These are phyloP conservation scores for Sparidentex hasta DNA, from an alignment of 2,797 vertebrate genomes.

Conservation along the genomic window DNA sequence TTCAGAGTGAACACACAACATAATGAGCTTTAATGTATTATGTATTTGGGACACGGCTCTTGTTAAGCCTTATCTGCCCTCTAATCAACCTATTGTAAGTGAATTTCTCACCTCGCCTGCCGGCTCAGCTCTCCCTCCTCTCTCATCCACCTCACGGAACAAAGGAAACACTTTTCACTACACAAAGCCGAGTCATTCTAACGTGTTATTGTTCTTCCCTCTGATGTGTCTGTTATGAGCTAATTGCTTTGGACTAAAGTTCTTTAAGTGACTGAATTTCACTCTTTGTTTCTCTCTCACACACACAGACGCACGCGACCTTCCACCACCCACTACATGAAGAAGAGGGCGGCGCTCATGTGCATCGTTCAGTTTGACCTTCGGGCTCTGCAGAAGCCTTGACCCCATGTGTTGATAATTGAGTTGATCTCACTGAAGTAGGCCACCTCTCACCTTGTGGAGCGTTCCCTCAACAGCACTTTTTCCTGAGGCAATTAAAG, in stretches of 20 bases:
- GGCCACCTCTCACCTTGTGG: constrained; percentile 21
- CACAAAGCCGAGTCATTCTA: not conserved
- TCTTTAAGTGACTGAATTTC: constrained; percentile 5
- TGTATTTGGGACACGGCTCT: constrained; percentile 4
- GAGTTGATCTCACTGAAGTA: constrained; percentile 60
- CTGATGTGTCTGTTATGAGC: not conserved
- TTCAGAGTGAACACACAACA: not conserved
- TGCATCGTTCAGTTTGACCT: constrained; percentile 48
- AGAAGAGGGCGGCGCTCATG: constrained; percentile 17
- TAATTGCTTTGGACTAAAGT: not conserved
- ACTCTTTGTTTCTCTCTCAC: not conserved
- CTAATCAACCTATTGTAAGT: not conserved
- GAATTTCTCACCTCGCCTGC: constrained; percentile 12
- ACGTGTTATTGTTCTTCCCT: not conserved
- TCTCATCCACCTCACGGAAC: not conserved
- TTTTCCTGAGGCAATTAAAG: constrained; percentile 15
- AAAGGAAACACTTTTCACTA: constrained; percentile 8
- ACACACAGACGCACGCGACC: not conserved
- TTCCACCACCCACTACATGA: not conserved
- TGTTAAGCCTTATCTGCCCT: constrained; percentile 7
- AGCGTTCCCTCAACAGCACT: constrained; percentile 18
- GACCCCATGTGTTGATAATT: constrained; percentile 50
- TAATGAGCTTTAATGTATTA: not conserved
- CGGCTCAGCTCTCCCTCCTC: not conserved
- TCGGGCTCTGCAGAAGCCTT: constrained; percentile 25